phyloP scores from a whole-genome alignment of 2,797 vertebrate species.

The Sphenodon punctatus region DNA sequence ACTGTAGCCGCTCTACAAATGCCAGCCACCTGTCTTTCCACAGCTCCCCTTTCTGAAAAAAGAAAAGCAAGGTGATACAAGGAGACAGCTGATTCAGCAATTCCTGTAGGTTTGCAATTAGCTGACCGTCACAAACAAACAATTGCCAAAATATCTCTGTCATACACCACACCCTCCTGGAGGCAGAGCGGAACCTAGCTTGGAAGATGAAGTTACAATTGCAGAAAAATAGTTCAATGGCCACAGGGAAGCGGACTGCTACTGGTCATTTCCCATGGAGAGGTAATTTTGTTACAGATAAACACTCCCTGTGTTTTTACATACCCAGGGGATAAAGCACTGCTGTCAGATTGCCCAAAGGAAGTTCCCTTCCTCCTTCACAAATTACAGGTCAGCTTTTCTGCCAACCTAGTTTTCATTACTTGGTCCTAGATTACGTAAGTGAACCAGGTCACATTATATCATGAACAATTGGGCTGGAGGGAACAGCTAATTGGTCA shows the following conservation, averaged over 20 bases:
- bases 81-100: background rate
- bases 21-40: background rate
- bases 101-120: background rate
- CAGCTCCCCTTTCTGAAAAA: accelerated
- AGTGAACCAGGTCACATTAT: background rate
- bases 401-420: background rate
- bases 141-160: background rate
- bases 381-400: background rate
- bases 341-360: background rate
- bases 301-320: background rate
- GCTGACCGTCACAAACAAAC: background rate
- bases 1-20: background rate
- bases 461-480: constrained; percentile 18
- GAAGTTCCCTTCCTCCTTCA: background rate
- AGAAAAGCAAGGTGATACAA: background rate
- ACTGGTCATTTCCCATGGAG: background rate
- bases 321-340: accelerated
- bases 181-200: accelerated
- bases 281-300: background rate
- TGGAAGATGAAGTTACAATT: background rate
- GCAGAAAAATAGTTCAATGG: background rate
- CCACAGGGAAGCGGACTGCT: background rate
- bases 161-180: background rate
- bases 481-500: background rate
- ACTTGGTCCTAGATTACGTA: background rate